phyloP scores from a whole-genome alignment of 1,140 invertebrate genomes.

The Orchesella cincta region DNA sequence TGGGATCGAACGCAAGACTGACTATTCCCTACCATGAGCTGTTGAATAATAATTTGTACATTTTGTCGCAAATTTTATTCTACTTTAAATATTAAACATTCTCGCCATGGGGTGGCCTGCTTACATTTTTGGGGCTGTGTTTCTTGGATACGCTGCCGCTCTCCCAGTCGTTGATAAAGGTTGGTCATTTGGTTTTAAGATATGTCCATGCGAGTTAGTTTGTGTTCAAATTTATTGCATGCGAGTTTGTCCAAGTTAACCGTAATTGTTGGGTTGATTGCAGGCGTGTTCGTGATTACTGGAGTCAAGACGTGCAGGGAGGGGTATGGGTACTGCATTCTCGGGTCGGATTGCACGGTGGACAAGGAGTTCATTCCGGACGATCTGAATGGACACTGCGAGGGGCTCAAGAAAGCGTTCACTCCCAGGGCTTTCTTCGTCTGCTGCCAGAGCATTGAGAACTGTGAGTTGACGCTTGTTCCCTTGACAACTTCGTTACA shows the following conservation, averaged over 20 bases:
- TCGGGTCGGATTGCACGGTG: constrained; percentile 36
- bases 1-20: no score
- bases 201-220: background rate
- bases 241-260: constrained; percentile 11
- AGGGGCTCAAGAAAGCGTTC: constrained; percentile 57
- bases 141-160: no score
- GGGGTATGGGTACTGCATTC: constrained; percentile 57
- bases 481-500: no score
- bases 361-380: constrained; percentile 58
- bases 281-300: constrained; percentile 59
- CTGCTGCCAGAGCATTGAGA: constrained; percentile 52
- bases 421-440: constrained; percentile 57
- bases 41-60: no score
- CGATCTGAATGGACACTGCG: constrained; percentile 55
- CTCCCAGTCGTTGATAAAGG: constrained; percentile 48
- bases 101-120: no score
- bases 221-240: no score
- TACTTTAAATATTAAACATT: no score
- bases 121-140: no score
- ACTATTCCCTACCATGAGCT: no score
- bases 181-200: background rate
- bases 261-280: constrained; percentile 38
- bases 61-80: no score
- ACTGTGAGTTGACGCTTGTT: background rate
- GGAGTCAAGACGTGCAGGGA: constrained; percentile 57